These are phyloP conservation scores for Pluvianellus socialis DNA, from an alignment of 2,113 vertebrate genomes.

Conservation along the genomic window DNA sequence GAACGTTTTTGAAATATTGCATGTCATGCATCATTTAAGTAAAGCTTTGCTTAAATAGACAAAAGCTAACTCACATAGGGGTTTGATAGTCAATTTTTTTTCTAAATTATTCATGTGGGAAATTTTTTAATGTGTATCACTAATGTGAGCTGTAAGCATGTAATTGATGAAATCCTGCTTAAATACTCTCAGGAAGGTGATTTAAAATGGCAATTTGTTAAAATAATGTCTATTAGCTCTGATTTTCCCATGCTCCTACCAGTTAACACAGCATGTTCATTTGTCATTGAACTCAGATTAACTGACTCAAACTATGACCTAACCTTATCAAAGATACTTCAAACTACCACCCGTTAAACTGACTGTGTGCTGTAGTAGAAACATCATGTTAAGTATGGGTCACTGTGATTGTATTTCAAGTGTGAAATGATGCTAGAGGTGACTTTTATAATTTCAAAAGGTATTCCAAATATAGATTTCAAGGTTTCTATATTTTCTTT, in stretches of 20 bases:
- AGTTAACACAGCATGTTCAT: conserved; percentile 62
- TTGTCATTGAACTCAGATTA: conserved; percentile 67
- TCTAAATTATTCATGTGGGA: conserved; percentile 60
- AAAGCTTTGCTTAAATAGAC: conserved; percentile 43
- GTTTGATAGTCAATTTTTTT: conserved; percentile 27
- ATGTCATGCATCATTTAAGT: conserved; percentile 7
- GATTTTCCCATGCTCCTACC: conserved; percentile 54
- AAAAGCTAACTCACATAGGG: conserved; percentile 7
- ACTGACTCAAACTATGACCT: conserved; percentile 53
- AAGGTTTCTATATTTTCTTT: background rate
- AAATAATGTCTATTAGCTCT: conserved; percentile 70
- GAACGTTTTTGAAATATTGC: conserved; percentile 25
- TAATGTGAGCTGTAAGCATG: conserved; percentile 69
- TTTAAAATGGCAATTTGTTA: conserved; percentile 71
- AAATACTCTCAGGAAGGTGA: conserved; percentile 65
- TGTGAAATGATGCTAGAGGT: background rate
- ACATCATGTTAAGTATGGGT: background rate
- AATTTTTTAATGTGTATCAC: conserved; percentile 64
- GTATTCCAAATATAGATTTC: background rate
- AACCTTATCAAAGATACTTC: conserved; percentile 61
- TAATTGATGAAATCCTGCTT: conserved; percentile 69
- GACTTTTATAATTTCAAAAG: background rate
- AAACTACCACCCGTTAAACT: conserved; percentile 38
- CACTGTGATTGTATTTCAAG: background rate
- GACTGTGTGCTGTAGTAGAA: background rate